Conservation (phyloP, 2,888 invertebrate species). For the Aphodius sticticus region DNA sequence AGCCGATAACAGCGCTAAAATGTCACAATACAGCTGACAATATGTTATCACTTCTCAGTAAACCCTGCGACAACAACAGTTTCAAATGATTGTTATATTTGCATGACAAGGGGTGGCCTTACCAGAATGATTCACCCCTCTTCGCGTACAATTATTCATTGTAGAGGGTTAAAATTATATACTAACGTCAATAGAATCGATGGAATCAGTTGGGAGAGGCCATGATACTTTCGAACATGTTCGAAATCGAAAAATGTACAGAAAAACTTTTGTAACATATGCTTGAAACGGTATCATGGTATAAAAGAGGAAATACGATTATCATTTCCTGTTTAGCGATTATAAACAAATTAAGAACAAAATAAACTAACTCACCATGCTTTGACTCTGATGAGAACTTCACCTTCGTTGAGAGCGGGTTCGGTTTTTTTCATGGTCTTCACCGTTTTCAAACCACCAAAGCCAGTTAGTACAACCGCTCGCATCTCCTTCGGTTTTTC, state of each 20-base stretch:
- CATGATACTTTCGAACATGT: not conserved
- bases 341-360: conserved; percentile 17
- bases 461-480: conserved; percentile 83
- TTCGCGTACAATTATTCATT: not conserved
- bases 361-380: conserved; percentile 76
- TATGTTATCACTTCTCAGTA: not conserved
- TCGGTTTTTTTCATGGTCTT: conserved; percentile 84
- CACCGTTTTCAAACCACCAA: conserved; percentile 86
- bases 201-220: not conserved
- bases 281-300: not conserved
- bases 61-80: not conserved
- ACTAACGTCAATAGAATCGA: not conserved
- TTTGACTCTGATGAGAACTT: conserved; percentile 84
- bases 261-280: conserved; percentile 12
- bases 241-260: not conserved
- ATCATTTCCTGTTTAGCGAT: not conserved
- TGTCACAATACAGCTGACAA: not conserved
- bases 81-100: not conserved
- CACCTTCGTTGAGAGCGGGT: conserved; percentile 73
- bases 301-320: not conserved
- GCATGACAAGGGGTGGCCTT: not conserved
- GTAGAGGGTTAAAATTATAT: not conserved
- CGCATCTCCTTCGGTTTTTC: conserved; percentile 83
- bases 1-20: not conserved
- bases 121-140: not conserved